A percentile compares a stretch with the other conserved stretches of the same genome.
Evolutionary conservation across 2,888 invertebrate genomes (phyloP).

Genomic region (Mechanitis mazaeus): DNA sequence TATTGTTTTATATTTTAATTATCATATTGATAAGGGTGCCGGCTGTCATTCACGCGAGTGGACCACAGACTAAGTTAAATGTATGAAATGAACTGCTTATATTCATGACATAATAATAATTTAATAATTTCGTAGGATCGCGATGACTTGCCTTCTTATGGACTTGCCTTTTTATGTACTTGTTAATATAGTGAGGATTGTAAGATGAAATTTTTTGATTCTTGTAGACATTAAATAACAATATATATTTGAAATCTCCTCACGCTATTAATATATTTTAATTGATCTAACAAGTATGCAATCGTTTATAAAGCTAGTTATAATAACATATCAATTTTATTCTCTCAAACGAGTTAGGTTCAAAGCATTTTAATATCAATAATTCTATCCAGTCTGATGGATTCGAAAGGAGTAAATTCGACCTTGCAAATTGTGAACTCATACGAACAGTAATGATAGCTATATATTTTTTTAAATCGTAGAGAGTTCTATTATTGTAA

Average conservation of each 20-base stretch:
- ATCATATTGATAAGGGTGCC: conserved; percentile 49
- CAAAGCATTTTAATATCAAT: conserved; percentile 24
- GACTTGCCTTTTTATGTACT: conserved; percentile 59
- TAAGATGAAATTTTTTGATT: neutral
- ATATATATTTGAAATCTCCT: neutral
- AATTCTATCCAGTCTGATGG: conserved; percentile 22
- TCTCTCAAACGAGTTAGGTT: conserved; percentile 24
- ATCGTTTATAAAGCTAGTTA: conserved; percentile 35
- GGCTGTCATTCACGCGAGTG: conserved; percentile 51
- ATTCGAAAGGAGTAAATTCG: conserved; percentile 30
- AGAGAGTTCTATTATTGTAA: conserved; percentile 28
- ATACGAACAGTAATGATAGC: conserved; percentile 27
- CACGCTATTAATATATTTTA: neutral
- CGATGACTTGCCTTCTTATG: conserved; percentile 62
- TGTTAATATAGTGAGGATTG: conserved; percentile 40
- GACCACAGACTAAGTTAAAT: conserved; percentile 47
- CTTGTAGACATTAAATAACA: conserved; percentile 5
- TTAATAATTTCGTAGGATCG: conserved; percentile 43
- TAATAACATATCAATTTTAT: conserved; percentile 50
- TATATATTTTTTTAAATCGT: conserved; percentile 27
- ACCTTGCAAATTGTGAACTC: conserved; percentile 29
- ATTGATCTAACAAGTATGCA: conserved; percentile 11
- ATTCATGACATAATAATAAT: conserved; percentile 58
- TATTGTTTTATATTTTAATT: conserved; percentile 47
- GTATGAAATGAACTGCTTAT: conserved; percentile 50